A percentile compares a stretch with the other conserved stretches of the same genome.
Evolutionary conservation across 2,797 vertebrate genomes (phyloP).

Genomic region (Myotis vivesi): DNA sequence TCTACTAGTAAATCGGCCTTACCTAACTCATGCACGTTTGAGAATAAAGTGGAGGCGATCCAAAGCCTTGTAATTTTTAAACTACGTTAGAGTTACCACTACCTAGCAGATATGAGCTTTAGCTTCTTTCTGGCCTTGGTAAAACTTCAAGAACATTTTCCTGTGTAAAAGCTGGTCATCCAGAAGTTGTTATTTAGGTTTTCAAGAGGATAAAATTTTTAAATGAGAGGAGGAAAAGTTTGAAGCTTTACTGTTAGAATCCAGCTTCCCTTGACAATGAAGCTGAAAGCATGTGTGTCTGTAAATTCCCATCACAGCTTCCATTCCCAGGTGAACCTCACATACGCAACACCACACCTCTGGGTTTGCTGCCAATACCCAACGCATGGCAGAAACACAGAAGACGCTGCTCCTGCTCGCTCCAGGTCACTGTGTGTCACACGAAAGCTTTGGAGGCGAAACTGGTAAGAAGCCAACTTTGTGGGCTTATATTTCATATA

Average conservation of each 20-base stretch:
- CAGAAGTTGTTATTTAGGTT: neutral
- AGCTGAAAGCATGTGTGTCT: neutral
- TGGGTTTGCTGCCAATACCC: neutral
- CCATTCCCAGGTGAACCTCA: neutral
- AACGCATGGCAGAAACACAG: neutral
- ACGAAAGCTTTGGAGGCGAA: neutral
- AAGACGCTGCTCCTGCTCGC: neutral
- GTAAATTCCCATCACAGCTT: neutral
- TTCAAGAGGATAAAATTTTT: conserved; percentile 11
- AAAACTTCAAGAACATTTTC: conserved; percentile 37
- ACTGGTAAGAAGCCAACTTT: neutral
- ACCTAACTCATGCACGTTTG: neutral
- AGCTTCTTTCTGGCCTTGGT: neutral
- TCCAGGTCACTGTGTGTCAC: neutral
- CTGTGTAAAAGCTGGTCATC: neutral
- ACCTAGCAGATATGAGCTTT: neutral
- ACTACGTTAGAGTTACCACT: neutral
- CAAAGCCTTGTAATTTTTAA: neutral
- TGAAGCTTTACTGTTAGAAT: neutral
- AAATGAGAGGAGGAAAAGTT: neutral
- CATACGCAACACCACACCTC: neutral
- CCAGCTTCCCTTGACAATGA: neutral
- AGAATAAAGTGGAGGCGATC: neutral
- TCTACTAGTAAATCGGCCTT: neutral
- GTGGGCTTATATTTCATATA: neutral